Conservation (phyloP, 2,113 vertebrate species). For the Eublepharis macularius region DNA sequence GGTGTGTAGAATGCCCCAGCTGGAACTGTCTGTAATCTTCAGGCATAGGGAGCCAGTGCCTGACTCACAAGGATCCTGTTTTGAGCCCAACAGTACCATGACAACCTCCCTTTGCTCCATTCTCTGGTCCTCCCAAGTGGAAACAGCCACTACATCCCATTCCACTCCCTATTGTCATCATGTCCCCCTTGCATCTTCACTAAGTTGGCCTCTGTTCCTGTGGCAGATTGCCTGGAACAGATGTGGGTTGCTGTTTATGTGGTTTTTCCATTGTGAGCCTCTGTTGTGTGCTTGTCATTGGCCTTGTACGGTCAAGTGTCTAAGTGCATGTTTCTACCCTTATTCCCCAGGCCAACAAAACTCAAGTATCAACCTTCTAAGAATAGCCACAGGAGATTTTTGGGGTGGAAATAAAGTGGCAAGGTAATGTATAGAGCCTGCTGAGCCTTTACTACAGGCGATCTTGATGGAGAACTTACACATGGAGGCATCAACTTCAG, state of each 20-base stretch:
- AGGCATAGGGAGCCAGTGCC: background rate
- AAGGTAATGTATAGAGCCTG: background rate
- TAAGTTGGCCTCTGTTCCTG: background rate
- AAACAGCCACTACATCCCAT: background rate
- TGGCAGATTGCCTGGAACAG: background rate
- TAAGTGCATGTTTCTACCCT: background rate
- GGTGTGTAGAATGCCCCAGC: too few species aligned
- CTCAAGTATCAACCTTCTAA: background rate
- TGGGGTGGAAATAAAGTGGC: background rate
- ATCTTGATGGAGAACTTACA: too few species aligned
- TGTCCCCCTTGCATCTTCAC: background rate
- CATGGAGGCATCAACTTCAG: too few species aligned
- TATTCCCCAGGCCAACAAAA: background rate
- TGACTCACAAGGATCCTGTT: background rate
- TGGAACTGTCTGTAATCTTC: background rate
- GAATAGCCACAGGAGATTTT: background rate
- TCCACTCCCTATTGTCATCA: background rate
- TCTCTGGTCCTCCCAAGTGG: background rate
- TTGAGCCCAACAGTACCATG: background rate
- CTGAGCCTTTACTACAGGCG: too few species aligned
- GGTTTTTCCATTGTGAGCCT: background rate
- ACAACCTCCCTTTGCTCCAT: background rate
- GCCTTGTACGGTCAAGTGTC: background rate
- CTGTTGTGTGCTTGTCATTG: background rate
- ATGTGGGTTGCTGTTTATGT: background rate